phyloP scores from a whole-genome alignment of 2,113 vertebrate genomes.

The Aptenodytes patagonicus region DNA sequence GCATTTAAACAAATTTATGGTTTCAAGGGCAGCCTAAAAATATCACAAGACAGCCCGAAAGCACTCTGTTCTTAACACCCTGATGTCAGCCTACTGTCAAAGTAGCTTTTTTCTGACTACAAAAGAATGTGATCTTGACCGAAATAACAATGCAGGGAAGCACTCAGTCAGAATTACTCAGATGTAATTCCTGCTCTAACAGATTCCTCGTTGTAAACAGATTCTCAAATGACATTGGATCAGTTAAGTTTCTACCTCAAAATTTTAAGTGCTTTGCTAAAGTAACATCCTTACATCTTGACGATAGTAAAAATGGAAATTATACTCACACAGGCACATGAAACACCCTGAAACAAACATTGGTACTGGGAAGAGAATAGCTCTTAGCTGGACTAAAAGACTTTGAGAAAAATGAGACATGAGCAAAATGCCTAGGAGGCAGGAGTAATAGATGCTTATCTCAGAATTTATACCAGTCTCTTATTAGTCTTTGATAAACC shows the following conservation, averaged over 20 bases:
- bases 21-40: conserved; percentile 15
- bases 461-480: background rate
- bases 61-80: background rate
- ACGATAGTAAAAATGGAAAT: background rate
- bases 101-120: background rate
- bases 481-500: background rate
- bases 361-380: background rate
- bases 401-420: background rate
- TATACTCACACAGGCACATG: background rate
- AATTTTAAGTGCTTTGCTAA: background rate
- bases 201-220: background rate
- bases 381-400: background rate
- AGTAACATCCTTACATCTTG: background rate
- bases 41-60: background rate
- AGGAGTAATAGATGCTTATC: background rate
- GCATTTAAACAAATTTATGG: background rate
- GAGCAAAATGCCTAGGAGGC: background rate
- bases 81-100: background rate
- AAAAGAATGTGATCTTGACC: background rate
- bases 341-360: background rate
- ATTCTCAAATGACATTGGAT: background rate
- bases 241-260: background rate
- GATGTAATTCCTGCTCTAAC: background rate
- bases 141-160: background rate
- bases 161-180: background rate